These are phyloP conservation scores for Cyprinella venusta DNA, from an alignment of 2,797 vertebrate genomes.

Conservation along the genomic window DNA sequence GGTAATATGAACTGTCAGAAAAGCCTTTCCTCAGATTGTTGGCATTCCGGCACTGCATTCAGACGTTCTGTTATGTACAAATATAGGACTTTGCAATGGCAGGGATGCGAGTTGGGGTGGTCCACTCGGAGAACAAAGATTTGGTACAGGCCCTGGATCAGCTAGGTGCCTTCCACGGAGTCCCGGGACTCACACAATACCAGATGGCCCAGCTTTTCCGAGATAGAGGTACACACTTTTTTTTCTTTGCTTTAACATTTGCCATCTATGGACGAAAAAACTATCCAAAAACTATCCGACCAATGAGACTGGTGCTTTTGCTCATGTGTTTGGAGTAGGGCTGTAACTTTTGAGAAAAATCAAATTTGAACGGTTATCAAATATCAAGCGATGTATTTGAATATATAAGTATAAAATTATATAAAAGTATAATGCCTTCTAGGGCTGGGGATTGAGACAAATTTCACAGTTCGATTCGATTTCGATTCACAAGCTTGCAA, in stretches of 20 bases:
- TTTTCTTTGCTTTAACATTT: background rate
- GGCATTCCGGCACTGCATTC: background rate
- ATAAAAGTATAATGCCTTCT: no score
- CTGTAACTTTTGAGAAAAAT: no score
- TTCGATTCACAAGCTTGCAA: no score
- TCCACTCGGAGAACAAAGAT: slow-evolving; percentile 89
- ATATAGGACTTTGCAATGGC: slow-evolving; percentile 90
- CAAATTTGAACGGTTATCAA: no score
- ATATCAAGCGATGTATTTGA: no score
- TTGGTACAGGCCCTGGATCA: slow-evolving; percentile 86
- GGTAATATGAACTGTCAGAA: slow-evolving; percentile 72
- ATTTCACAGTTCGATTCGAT: no score
- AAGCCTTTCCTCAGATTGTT: fast-evolving
- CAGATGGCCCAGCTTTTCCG: slow-evolving; percentile 87
- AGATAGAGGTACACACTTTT: slow-evolving; percentile 82
- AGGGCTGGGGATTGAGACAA: no score
- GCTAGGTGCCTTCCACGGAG: slow-evolving; percentile 85
- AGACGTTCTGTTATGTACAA: slow-evolving; percentile 23
- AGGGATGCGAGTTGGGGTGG: slow-evolving; percentile 87
- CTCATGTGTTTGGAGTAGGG: no score
- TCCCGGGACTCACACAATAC: slow-evolving; percentile 86
- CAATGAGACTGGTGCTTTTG: no score
- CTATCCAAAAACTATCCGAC: no score
- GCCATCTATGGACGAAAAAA: background rate
- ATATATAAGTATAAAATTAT: no score